A percentile compares a stretch with the other conserved stretches of the same genome.
Evolutionary conservation across 2,888 invertebrate genomes (phyloP).

Genomic region (Pemphredon lugubris): DNA sequence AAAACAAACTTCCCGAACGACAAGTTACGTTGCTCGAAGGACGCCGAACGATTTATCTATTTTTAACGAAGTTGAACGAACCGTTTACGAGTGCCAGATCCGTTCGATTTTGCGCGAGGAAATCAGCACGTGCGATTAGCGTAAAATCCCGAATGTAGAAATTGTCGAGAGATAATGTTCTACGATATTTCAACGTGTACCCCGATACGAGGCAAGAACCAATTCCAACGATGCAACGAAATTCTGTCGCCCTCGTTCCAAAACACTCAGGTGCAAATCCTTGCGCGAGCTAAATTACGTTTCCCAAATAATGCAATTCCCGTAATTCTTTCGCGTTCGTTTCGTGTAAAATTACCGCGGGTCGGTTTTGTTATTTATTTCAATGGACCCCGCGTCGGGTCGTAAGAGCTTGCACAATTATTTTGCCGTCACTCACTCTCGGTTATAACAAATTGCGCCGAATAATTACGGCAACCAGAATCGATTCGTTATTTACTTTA

Average conservation of each 20-base stretch:
- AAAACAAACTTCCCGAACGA: background rate
- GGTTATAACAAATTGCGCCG: no score
- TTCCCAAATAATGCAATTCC: conserved; percentile 4
- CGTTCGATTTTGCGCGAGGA: conserved; percentile 1
- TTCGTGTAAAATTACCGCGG: conserved; percentile 6
- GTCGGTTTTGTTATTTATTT: background rate
- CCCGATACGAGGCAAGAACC: background rate
- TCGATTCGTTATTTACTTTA: no score
- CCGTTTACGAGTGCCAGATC: conserved; percentile 13
- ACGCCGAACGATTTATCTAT: conserved; percentile 5
- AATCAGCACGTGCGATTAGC: no score
- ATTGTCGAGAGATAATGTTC: no score
- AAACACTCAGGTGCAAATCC: background rate
- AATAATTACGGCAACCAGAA: no score
- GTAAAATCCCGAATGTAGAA: no score
- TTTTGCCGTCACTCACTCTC: no score
- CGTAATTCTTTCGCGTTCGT: background rate
- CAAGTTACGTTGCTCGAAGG: background rate
- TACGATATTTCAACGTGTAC: no score
- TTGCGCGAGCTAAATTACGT: background rate
- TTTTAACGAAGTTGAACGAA: conserved; percentile 33
- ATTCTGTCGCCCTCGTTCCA: background rate
- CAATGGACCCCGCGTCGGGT: no score
- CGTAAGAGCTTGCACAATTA: no score
- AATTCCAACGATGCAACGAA: background rate